Percentiles rank a stretch among this genome's conserved stretches.
phyloP scores from a whole-genome alignment of 2,113 vertebrate genomes.

The Paedocypris sp. region DNA sequence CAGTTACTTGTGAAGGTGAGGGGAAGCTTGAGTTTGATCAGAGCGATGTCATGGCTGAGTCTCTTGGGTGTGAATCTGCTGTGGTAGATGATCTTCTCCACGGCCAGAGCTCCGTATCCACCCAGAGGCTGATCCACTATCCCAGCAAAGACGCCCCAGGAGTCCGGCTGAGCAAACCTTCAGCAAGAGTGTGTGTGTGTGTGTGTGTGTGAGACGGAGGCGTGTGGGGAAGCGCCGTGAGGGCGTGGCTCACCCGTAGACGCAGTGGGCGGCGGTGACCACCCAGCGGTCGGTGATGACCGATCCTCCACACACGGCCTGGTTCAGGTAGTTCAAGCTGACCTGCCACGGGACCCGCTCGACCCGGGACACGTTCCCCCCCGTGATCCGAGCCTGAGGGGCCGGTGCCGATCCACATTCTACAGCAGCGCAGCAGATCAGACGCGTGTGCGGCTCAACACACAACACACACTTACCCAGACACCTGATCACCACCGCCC shows the following conservation, averaged over 20 bases:
- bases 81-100: slow-evolving; percentile 40
- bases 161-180: slow-evolving; percentile 29
- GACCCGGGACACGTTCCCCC: slow-evolving; percentile 56
- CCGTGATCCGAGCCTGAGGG: slow-evolving; percentile 60
- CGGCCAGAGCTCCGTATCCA: slow-evolving; percentile 22
- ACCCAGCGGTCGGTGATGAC: slow-evolving; percentile 70
- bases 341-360: slow-evolving; percentile 78
- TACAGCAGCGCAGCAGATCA: slow-evolving; percentile 31
- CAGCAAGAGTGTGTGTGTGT: too few relatives aligned
- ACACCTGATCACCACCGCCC: too few relatives aligned
- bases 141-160: slow-evolving; percentile 37
- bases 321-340: slow-evolving; percentile 72
- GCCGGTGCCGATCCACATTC: slow-evolving; percentile 59
- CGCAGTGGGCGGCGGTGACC: slow-evolving; percentile 73
- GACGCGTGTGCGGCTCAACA: too few relatives aligned
- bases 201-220: too few relatives aligned
- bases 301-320: slow-evolving; percentile 72
- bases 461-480: too few relatives aligned
- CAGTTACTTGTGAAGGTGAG: slow-evolving; percentile 34
- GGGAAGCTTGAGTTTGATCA: slow-evolving; percentile 34
- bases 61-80: slow-evolving; percentile 20
- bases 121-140: slow-evolving; percentile 33
- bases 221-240: too few relatives aligned
- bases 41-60: slow-evolving; percentile 33
- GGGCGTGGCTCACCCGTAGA: slow-evolving; percentile 33